Percentiles rank a stretch among this genome's conserved stretches.
Evolutionary conservation across 2,113 vertebrate genomes (phyloP).

Genomic region (Limnothrissa miodon): DNA sequence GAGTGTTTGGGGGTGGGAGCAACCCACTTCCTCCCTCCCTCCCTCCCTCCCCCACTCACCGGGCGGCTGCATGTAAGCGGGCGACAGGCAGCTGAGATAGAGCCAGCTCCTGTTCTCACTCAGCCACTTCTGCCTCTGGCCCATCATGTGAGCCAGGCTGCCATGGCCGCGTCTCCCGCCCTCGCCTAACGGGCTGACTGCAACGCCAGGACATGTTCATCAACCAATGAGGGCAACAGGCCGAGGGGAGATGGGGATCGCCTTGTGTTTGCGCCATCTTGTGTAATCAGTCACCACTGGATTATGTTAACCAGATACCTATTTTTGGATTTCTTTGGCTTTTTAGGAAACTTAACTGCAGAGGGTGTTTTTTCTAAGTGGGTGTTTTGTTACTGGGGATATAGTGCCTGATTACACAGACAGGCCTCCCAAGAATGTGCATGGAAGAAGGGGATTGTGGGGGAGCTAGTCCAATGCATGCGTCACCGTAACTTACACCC

Average conservation of each 20-base stretch:
- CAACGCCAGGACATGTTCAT: not conserved
- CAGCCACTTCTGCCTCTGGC: conserved; percentile 72
- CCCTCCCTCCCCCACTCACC: no score
- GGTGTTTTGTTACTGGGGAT: not conserved
- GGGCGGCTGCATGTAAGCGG: conserved; percentile 61
- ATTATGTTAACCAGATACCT: not conserved
- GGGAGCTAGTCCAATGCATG: not conserved
- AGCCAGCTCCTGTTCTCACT: conserved; percentile 72
- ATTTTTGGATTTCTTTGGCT: not conserved
- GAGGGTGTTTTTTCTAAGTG: not conserved
- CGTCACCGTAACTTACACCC: not conserved
- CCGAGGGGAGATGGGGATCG: not conserved
- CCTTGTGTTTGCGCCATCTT: conserved; percentile 22
- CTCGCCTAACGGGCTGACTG: conserved; percentile 51
- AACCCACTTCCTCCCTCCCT: no score
- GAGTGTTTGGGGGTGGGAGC: not conserved
- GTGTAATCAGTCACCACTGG: conserved; percentile 46
- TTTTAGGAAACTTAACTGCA: not conserved
- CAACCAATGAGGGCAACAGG: not conserved
- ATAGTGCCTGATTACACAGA: conserved; percentile 27
- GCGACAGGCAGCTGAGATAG: conserved; percentile 72
- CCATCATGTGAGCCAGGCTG: conserved; percentile 64
- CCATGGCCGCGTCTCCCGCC: conserved; percentile 46
- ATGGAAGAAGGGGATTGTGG: not conserved
- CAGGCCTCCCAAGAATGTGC: conserved; percentile 1